Evolutionary conservation across 2,113 vertebrate species (phyloP), one percentile per base, ranked within the genome.

Genomic region (Salvelinus fontinalis): DNA sequence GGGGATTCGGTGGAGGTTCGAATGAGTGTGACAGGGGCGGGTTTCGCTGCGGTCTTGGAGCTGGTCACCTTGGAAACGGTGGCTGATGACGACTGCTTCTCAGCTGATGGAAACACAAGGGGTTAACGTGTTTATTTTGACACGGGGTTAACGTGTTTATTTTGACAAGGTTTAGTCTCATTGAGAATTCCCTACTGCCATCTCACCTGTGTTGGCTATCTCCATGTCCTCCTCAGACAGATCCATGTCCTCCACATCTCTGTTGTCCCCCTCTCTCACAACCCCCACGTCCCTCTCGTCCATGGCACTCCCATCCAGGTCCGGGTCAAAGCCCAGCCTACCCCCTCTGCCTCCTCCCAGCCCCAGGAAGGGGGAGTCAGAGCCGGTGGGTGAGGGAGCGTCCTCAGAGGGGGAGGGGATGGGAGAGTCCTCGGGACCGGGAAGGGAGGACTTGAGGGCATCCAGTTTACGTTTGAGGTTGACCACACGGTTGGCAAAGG

Each of bases 381-480:
- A 99, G 51, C 96, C 98, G 0, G 97, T 98, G 0, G 98, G 98
- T 0, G 97, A 99, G 0, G 97, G 98, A 2, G 97, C 97, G 0
- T 99, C 97, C 88, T 97, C 94, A 2, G 96, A 96, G 0, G 97
- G 97, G 0, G 98, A 99, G 11, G 97, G 97, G 14, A 99, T 92
- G 0, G 98, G 97, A 1, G 98, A 99, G 86, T 98, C 97, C 72
- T 99, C 97, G 0, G 95, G 93, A 29, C 97, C 95, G 0, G 98
- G 97, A 5, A 99, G 94, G 0, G 95, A 96, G 0, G 96, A 90
- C 80, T 99, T 99, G 62, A 99, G 85, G n/a, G 96, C 95, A 83
- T 99, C 98, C 68, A 99, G 86, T 71, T 99, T 99, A 20, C 96
- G 96, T 90, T 99, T 99, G 0, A 99, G 95, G 70, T 96, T 96